Evolutionary conservation across 2,113 vertebrate species (phyloP).

Genomic region (Lampris megalopsis): DNA sequence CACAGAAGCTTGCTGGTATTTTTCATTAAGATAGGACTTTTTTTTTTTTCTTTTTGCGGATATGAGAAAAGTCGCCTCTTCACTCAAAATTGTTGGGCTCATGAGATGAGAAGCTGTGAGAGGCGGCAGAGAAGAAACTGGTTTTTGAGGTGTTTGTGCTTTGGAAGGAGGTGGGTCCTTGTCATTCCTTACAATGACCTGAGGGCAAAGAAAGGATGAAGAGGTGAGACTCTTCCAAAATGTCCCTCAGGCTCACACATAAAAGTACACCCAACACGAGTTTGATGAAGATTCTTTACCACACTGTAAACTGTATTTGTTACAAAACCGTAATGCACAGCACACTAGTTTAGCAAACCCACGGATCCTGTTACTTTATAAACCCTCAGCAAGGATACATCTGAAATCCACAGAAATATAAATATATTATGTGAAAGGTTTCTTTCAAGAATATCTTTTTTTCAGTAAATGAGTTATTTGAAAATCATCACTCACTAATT

Average conservation of each 20-base stretch:
- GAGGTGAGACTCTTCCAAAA: background rate
- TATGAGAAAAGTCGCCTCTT: background rate
- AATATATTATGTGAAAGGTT: too few relatives aligned
- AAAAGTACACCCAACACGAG: background rate
- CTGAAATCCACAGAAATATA: too few relatives aligned
- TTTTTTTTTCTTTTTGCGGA: background rate
- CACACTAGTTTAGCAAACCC: too few relatives aligned
- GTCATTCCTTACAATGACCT: constrained; percentile 22
- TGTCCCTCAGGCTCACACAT: background rate
- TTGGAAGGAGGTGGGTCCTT: constrained; percentile 18
- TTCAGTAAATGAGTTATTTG: too few relatives aligned
- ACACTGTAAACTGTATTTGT: too few relatives aligned
- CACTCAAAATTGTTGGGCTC: background rate
- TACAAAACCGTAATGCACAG: too few relatives aligned
- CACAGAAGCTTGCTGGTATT: constrained; percentile 85
- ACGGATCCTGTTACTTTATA: too few relatives aligned
- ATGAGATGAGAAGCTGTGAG: background rate
- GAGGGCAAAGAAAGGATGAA: background rate
- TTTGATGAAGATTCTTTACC: too few relatives aligned
- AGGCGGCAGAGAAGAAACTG: background rate
- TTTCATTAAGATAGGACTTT: constrained; percentile 12
- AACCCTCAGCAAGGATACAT: too few relatives aligned
- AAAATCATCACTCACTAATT: too few relatives aligned
- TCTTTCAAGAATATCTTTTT: too few relatives aligned
- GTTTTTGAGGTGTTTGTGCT: background rate